Evolutionary conservation across 2,113 vertebrate genomes (phyloP).

Genomic region (Chaetorhynchus papuensis): DNA sequence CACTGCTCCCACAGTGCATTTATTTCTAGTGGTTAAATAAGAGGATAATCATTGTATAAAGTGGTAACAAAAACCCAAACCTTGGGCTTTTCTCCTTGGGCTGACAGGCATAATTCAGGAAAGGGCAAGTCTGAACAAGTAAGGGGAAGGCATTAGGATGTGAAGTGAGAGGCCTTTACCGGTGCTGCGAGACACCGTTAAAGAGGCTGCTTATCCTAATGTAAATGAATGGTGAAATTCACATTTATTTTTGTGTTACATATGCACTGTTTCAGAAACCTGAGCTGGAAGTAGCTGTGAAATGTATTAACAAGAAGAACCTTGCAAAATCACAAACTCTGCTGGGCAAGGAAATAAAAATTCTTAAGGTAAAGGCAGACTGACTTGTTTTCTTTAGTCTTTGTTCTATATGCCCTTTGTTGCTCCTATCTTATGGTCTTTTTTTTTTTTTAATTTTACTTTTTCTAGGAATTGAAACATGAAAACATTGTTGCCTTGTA

Average conservation of each 20-base stretch:
- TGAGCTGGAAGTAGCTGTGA: conserved; percentile 91
- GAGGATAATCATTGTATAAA: conserved; percentile 16
- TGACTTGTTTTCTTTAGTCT: not conserved
- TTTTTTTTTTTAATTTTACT: not conserved
- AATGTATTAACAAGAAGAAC: conserved; percentile 97
- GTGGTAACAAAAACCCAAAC: not conserved
- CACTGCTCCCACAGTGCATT: not conserved
- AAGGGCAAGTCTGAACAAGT: conserved; percentile 60
- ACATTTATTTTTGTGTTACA: not conserved
- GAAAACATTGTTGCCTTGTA: conserved; percentile 94
- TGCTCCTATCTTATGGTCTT: not conserved
- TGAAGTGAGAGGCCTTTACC: not conserved
- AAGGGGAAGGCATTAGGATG: not conserved
- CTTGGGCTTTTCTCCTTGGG: conserved; percentile 22
- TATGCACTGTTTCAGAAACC: conserved; percentile 79
- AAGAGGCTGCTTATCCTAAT: not conserved
- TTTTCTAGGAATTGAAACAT: conserved; percentile 90
- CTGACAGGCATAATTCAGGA: not conserved
- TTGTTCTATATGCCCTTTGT: not conserved
- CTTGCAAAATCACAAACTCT: conserved; percentile 91
- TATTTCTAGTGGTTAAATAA: conserved; percentile 45
- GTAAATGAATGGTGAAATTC: not conserved
- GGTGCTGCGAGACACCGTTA: not conserved
- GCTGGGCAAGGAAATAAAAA: conserved; percentile 95
- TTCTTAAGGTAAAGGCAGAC: conserved; percentile 85